Base-by-base conservation (phyloP, 2,888 invertebrate genomes). In the Tachina fera region DNA sequence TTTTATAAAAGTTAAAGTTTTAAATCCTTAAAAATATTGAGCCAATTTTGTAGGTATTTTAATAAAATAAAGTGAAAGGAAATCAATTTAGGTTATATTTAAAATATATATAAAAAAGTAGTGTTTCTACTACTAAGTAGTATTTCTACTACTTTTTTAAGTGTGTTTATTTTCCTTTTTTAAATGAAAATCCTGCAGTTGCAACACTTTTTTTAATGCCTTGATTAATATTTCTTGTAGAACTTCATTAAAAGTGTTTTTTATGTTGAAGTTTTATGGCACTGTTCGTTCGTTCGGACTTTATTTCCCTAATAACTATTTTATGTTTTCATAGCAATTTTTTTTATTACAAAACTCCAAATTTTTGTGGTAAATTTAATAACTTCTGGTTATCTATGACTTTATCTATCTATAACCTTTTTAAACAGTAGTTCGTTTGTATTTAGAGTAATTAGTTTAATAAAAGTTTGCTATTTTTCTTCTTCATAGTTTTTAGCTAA, bases 361-460 rank as follows among this genome's bases (percentile, higher is more conserved):
- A 70, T 78, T 70, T 61, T 78, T 41, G 60, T 63, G 43, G 63
- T 71, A 63, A 71, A 71, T 71, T 78, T 78, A 78, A 63, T 78
- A 45, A 63, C 19, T 45, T 39, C 16, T 13, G 16, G 56, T 22
- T 60, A 22, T 14, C 60, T 22, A 61, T 60, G 60, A 51, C 49
- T 70, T 68, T 9, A 68, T 68, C 67, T 43, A 43, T 22, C 67
- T 43, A 43, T 22, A 0, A 0, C 31, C 1, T 14, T 5, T 41
- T 58, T n/a, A 49, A 60, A 22, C 60, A 78, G 68, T 60, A 70
- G 49, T 70, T 60, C 6, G 60, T 19, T 43, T 9, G 1, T 41
- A 60, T 31, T 78, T 61, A 39, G 3, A 43, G 11, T 43, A 70
- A 60, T 70, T 61, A 65, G 53, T 75, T 49, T 47, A 49, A 47